Conservation (phyloP, 1,140 invertebrate species). For the Stenopsyche tienmushanensis region DNA sequence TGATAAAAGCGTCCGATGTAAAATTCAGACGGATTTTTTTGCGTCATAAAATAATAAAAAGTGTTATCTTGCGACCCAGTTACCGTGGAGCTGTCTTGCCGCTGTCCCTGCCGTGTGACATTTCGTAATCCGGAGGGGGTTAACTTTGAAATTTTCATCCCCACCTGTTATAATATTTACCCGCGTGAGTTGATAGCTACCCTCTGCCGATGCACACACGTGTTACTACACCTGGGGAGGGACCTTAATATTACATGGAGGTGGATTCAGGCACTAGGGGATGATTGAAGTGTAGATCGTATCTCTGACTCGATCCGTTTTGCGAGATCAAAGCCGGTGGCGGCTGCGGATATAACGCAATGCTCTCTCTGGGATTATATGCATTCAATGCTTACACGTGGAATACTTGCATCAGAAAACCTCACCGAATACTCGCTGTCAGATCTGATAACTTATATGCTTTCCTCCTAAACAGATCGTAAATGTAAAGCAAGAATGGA, state of each 20-base stretch:
- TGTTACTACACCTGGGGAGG: neutral
- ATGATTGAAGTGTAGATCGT: slow-evolving; percentile 38
- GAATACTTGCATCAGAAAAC: too few species aligned
- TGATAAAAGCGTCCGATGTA: too few species aligned
- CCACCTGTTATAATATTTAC: slow-evolving; percentile 29
- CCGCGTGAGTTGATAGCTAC: neutral
- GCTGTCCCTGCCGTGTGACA: neutral
- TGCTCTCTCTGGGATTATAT: neutral
- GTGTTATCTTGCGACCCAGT: too few species aligned
- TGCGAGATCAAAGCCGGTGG: slow-evolving; percentile 17
- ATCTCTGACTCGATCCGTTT: slow-evolving; percentile 34
- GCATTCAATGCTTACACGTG: too few species aligned
- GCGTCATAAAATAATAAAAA: too few species aligned
- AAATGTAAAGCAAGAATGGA: too few species aligned
- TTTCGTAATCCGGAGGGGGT: slow-evolving; percentile 8
- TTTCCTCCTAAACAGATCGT: too few species aligned
- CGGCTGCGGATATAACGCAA: neutral
- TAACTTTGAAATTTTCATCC: slow-evolving; percentile 19
- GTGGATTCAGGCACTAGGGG: neutral
- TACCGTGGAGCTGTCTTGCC: neutral
- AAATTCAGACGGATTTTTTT: too few species aligned
- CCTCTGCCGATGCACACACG: neutral
- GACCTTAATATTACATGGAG: slow-evolving; percentile 4
- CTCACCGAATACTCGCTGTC: too few species aligned
- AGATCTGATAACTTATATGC: too few species aligned